Evolutionary conservation across 2,888 invertebrate species (phyloP).

Genomic region (Charanyca ferruginea): DNA sequence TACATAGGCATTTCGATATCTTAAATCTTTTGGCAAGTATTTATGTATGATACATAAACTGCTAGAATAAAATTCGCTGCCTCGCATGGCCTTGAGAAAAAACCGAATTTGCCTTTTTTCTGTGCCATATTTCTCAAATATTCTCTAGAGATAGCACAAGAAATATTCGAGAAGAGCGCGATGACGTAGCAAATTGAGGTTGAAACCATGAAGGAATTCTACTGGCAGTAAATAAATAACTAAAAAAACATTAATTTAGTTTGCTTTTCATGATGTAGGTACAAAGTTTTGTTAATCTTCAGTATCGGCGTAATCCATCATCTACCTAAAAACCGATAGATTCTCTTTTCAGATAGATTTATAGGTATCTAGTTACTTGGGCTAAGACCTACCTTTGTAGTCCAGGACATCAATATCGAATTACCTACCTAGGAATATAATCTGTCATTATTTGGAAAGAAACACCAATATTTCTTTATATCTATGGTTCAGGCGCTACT

Average conservation of each 20-base stretch:
- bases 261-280: neutral
- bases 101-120: slow-evolving; percentile 6
- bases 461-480: too few species aligned
- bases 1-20: slow-evolving; percentile 14
- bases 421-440: neutral
- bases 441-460: neutral
- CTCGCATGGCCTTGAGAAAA: slow-evolving; percentile 17
- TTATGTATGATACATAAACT: slow-evolving; percentile 31
- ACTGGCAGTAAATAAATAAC: slow-evolving; percentile 4
- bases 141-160: slow-evolving; percentile 16
- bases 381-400: neutral
- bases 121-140: slow-evolving; percentile 29
- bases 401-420: neutral
- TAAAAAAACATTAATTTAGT: slow-evolving; percentile 9
- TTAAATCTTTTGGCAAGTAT: slow-evolving; percentile 40
- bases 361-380: neutral
- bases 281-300: slow-evolving; percentile 4
- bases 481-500: too few species aligned
- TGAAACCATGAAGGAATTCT: slow-evolving; percentile 30
- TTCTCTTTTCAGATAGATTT: slow-evolving; percentile 2
- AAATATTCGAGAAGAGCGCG: neutral
- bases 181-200: slow-evolving; percentile 25
- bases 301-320: slow-evolving; percentile 15
- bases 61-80: slow-evolving; percentile 8
- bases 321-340: slow-evolving; percentile 1